Conservation (phyloP, 2,888 invertebrate species). For the Schizotus pectinicornis region DNA sequence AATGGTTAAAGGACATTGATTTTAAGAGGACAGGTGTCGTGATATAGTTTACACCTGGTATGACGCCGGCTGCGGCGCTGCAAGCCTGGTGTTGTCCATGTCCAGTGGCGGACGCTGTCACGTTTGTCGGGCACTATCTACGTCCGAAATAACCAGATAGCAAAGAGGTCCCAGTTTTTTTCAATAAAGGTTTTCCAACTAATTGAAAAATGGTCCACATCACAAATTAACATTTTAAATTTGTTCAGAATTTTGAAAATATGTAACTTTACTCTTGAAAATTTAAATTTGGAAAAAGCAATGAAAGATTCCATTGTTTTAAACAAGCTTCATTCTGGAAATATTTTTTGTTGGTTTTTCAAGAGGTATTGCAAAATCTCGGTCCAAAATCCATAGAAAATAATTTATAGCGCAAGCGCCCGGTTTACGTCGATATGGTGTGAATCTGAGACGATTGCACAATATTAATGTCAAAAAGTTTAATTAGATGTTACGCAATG, state of each 20-base stretch:
- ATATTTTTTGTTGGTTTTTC: too few relatives aligned
- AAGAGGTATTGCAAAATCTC: too few relatives aligned
- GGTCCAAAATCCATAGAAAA: too few relatives aligned
- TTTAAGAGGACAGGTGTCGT: constrained; percentile 56
- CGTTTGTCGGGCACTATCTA: constrained; percentile 33
- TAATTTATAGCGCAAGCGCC: constrained; percentile 15
- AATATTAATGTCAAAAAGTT: constrained; percentile 16
- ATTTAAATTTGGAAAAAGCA: too few relatives aligned
- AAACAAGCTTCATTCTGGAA: too few relatives aligned
- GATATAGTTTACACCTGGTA: constrained; percentile 55
- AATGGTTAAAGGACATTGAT: constrained; percentile 57
- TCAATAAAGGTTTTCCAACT: too few relatives aligned
- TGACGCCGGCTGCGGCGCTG: constrained; percentile 51
- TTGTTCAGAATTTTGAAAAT: background rate
- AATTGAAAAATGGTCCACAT: constrained; percentile 1
- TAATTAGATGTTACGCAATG: constrained; percentile 13
- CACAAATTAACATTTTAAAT: background rate
- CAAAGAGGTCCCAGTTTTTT: constrained; percentile 15
- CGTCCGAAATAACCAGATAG: constrained; percentile 34
- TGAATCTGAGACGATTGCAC: constrained; percentile 1
- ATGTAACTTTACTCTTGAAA: too few relatives aligned
- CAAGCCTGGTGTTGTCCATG: constrained; percentile 42
- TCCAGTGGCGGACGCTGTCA: constrained; percentile 39
- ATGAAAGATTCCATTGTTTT: too few relatives aligned
- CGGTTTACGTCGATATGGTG: constrained; percentile 16